phyloP scores from a whole-genome alignment of 2,888 invertebrate species.

The Rhagonycha fulva region DNA sequence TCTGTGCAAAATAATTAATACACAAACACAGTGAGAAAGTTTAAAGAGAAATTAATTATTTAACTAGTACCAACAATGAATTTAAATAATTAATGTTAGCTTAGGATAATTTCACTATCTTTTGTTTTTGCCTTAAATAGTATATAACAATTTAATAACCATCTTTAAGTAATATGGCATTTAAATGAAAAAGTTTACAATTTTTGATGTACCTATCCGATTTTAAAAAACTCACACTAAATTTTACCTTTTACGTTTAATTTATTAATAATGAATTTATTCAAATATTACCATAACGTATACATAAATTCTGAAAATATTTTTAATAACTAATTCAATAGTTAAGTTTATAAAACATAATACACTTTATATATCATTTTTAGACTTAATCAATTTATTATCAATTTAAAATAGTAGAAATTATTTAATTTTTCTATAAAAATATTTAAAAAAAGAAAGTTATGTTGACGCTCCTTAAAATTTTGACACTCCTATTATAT shows the following conservation, averaged over 20 bases:
- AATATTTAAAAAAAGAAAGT: neutral
- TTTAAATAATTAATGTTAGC: neutral
- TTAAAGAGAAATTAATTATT: neutral
- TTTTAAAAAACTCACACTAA: neutral
- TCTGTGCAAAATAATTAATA: neutral
- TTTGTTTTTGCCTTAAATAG: neutral
- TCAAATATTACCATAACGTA: too few relatives aligned
- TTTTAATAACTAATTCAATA: neutral
- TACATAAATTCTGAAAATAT: too few relatives aligned
- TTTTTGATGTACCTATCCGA: neutral
- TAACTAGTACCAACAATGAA: neutral
- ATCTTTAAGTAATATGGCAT: neutral
- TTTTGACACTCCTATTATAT: neutral
- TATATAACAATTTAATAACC: neutral
- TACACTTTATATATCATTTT: too few relatives aligned
- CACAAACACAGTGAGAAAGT: neutral
- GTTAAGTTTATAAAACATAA: neutral
- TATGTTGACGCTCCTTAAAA: neutral
- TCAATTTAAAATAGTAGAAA: neutral
- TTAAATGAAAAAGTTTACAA: too few relatives aligned
- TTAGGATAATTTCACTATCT: neutral
- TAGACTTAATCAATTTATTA: neutral
- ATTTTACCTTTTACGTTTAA: neutral
- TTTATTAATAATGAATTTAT: too few relatives aligned
- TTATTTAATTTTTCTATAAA: neutral